phyloP scores from a whole-genome alignment of 2,888 invertebrate genomes.

The Coleophora flavipennella region DNA sequence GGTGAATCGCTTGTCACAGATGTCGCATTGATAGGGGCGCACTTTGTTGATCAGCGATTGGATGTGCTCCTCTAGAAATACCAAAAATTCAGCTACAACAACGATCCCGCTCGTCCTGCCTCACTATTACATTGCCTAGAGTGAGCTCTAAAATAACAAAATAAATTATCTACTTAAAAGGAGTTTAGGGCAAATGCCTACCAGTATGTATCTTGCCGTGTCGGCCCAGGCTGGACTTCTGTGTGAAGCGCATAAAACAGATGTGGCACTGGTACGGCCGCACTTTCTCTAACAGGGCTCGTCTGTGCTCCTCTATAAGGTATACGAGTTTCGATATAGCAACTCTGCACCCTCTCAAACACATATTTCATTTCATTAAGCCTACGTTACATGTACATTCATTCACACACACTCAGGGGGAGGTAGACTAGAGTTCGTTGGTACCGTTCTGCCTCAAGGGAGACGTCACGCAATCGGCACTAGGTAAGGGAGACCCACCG shows the following conservation, averaged over 20 bases:
- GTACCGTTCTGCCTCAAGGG: slow-evolving; percentile 59
- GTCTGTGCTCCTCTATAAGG: slow-evolving; percentile 74
- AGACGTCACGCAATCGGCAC: slow-evolving; percentile 47
- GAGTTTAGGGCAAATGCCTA: slow-evolving; percentile 72
- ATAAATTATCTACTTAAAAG: slow-evolving; percentile 59
- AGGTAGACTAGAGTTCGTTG: slow-evolving; percentile 45
- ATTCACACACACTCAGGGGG: slow-evolving; percentile 67
- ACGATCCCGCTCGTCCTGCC: slow-evolving; percentile 44
- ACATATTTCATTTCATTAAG: slow-evolving; percentile 34
- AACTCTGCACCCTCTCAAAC: slow-evolving; percentile 54
- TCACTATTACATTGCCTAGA: slow-evolving; percentile 45
- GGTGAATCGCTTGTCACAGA: slow-evolving; percentile 85
- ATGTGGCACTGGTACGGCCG: slow-evolving; percentile 81
- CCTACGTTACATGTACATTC: slow-evolving; percentile 42
- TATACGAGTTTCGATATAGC: slow-evolving; percentile 69
- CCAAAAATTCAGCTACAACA: slow-evolving; percentile 70
- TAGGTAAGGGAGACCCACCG: slow-evolving; percentile 53
- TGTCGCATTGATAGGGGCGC: slow-evolving; percentile 79
- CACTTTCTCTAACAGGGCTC: slow-evolving; percentile 74
- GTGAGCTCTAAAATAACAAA: slow-evolving; percentile 56
- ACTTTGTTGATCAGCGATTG: slow-evolving; percentile 75
- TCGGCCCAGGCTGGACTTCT: slow-evolving; percentile 82
- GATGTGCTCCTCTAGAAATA: slow-evolving; percentile 74
- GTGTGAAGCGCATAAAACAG: slow-evolving; percentile 81
- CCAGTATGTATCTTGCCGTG: slow-evolving; percentile 81